phyloP scores from a whole-genome alignment of 2,888 invertebrate genomes.

The Cosmorhoe ocellata region DNA sequence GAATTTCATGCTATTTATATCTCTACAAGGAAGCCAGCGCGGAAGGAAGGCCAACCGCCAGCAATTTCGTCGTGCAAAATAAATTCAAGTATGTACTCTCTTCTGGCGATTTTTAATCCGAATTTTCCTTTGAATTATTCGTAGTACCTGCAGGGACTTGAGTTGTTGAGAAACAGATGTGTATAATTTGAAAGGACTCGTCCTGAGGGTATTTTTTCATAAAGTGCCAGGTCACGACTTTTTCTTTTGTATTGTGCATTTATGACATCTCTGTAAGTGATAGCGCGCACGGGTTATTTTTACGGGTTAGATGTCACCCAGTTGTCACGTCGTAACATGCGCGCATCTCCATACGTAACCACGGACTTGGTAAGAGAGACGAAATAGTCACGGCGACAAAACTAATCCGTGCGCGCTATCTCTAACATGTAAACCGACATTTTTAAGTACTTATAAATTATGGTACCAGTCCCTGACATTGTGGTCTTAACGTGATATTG shows the following conservation, averaged over 20 bases:
- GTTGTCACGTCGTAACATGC: too few relatives aligned
- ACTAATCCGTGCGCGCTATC: too few relatives aligned
- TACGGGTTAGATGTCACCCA: too few relatives aligned
- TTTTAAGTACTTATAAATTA: too few relatives aligned
- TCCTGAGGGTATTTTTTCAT: background rate
- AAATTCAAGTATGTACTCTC: slow-evolving; percentile 51
- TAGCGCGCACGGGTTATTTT: too few relatives aligned
- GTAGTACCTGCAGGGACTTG: slow-evolving; percentile 40
- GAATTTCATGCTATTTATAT: slow-evolving; percentile 54
- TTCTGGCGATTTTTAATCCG: slow-evolving; percentile 58
- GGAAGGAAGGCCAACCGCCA: slow-evolving; percentile 58
- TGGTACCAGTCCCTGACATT: too few relatives aligned
- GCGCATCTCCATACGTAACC: too few relatives aligned
- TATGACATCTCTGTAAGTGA: too few relatives aligned
- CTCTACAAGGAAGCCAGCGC: slow-evolving; percentile 38
- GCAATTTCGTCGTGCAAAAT: slow-evolving; percentile 59
- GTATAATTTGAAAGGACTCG: slow-evolving; percentile 24
- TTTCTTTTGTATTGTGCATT: background rate
- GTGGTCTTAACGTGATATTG: too few relatives aligned
- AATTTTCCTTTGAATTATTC: slow-evolving; percentile 63
- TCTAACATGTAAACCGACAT: too few relatives aligned
- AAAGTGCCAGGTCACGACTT: slow-evolving; percentile 1
- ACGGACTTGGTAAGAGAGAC: too few relatives aligned
- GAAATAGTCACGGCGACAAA: too few relatives aligned
- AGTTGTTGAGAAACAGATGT: slow-evolving; percentile 25